Conservation (phyloP, 2,888 invertebrate genomes). For the Drosophila diplacantha region DNA sequence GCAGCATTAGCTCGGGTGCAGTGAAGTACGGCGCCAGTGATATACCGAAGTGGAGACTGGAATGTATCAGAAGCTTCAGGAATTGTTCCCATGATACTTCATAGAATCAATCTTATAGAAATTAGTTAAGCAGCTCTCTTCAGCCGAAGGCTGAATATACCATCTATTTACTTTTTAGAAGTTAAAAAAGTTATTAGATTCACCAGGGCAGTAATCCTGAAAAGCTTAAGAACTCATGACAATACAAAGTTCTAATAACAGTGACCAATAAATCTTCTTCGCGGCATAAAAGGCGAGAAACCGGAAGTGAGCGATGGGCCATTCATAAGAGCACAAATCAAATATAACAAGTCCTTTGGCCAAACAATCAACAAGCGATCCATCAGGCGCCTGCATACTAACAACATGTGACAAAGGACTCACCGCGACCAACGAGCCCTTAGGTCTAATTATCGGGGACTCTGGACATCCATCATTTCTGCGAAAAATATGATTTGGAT, state of each 20-base stretch:
- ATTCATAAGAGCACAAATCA: conserved; percentile 9
- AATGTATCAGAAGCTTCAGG: neutral
- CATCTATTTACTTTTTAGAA: too few species aligned
- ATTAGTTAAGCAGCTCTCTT: too few species aligned
- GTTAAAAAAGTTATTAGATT: too few species aligned
- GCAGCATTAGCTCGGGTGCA: conserved; percentile 45
- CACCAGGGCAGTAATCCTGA: too few species aligned
- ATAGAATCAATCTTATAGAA: neutral
- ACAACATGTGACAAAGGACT: conserved; percentile 49
- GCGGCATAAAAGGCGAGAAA: neutral
- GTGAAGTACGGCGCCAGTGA: conserved; percentile 14
- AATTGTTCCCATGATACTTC: conserved; percentile 38
- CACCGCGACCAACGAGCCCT: conserved; percentile 23
- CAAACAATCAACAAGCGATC: conserved; percentile 59
- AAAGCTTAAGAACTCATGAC: too few species aligned
- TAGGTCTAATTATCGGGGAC: conserved; percentile 55
- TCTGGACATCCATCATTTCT: conserved; percentile 37
- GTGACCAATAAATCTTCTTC: conserved; percentile 4
- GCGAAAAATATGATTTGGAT: conserved; percentile 20
- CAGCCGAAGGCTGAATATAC: too few species aligned
- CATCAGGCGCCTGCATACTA: conserved; percentile 46
- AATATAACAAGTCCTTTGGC: conserved; percentile 36
- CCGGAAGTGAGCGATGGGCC: conserved; percentile 29
- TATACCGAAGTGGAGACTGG: conserved; percentile 4
- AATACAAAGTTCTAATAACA: neutral